Conservation (phyloP, 2,113 vertebrate species). For the Oreochromis niloticus region DNA sequence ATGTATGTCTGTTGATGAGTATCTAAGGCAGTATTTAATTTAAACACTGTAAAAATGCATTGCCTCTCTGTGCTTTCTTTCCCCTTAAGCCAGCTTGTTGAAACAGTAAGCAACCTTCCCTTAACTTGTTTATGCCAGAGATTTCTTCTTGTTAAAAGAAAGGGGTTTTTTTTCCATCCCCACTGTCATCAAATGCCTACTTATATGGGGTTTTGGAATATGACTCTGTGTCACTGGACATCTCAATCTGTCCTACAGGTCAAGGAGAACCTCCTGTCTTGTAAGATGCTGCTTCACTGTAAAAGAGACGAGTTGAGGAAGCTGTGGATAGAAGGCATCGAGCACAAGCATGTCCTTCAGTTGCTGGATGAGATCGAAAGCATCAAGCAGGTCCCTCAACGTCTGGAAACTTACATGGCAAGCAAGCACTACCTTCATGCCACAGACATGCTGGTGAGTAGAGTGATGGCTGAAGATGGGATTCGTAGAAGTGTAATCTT, state of each 20-base stretch:
- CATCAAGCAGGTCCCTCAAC: constrained; percentile 96
- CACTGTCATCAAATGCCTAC: not conserved
- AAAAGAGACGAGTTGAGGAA: constrained; percentile 96
- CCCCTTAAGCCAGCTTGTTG: not conserved
- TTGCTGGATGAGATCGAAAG: constrained; percentile 96
- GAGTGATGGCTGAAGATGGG: not conserved
- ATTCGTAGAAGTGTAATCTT: not conserved
- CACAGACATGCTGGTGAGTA: constrained; percentile 95
- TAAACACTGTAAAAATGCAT: not conserved
- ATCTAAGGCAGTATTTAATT: not conserved
- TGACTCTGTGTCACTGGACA: not conserved
- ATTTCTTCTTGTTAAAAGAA: not conserved
- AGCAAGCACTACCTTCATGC: constrained; percentile 95
- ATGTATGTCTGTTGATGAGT: not conserved
- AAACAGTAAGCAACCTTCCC: not conserved
- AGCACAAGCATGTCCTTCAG: constrained; percentile 96
- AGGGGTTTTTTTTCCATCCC: not conserved
- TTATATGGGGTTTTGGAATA: not conserved
- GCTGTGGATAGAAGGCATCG: constrained; percentile 97
- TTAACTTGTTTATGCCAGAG: not conserved
- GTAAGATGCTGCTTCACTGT: constrained; percentile 98
- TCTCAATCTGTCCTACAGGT: constrained; percentile 70
- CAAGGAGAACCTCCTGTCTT: constrained; percentile 95
- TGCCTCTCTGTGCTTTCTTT: not conserved
- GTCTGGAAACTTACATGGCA: constrained; percentile 88